Base-by-base conservation (phyloP, 2,888 invertebrate species). In the Perdita meconis region DNA sequence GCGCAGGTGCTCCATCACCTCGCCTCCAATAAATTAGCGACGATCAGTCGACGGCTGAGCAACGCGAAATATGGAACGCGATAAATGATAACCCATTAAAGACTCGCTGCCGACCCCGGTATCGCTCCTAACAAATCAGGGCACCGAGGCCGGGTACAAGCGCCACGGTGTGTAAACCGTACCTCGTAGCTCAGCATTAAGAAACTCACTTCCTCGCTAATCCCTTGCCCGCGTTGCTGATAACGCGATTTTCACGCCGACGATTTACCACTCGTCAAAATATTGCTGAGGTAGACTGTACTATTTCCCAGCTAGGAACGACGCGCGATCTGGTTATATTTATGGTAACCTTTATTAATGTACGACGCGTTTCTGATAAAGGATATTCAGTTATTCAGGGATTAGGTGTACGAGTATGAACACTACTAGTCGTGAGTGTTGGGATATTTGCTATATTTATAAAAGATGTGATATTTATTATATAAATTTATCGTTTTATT, bases 81-180 rank as follows among this genome's bases (percentile, higher is more conserved):
- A 80, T 78, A 73, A 78, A 78, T 71, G 71, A 78, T 71, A 67
- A 63, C 63, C 67, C 64, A 55, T 68, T 68, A 68, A 72, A n/a
- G 66, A 16, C 63, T 16, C 56, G 13, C 57, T 26, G 59, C 53
- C 63, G 72, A 50, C 68, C 61, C 53, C n/a, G 22, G 30, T 76
- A 67, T 63, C 76, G 66, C 59, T 36, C 24, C 44, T 53, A 76
- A 71, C 74, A 64, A 77, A 77, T 74, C 77, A 55, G 76, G 56
- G 76, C 57, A 71, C 44, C 55, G 19, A 59, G 65, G 64, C 47
- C 51, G 44, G 6, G 13, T 66, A 56, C 51, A 40, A 59, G 71
- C 40, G 26, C 53, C 57, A 3, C 3, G 16, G 24, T 40, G 50
- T 36, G 60, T 34, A 63, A 47, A 53, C 51, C 40, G 30, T 61